Base-by-base conservation (phyloP, 1,140 invertebrate genomes). In the Myzus persicae region DNA sequence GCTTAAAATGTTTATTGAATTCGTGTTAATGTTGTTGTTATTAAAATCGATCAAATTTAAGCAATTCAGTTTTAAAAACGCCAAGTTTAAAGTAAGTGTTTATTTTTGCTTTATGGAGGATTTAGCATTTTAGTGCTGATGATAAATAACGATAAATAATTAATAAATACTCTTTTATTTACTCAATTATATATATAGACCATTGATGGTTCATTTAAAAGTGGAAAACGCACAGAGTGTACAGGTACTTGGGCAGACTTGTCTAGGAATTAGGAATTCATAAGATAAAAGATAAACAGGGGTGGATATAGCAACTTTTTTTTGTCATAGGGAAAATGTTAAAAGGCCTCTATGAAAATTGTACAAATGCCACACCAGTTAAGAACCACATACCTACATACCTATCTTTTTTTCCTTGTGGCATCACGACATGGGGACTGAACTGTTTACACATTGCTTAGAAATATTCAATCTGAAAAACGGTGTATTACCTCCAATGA, bases 31-130 rank as follows among this genome's bases (percentile, higher is more conserved):
- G 18, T 38, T 51, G 44, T 51, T 88, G n/a, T 88, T 88, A 36
- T 88, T 88, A 51, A 88, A 88, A 51, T 36, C 87, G 31, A 18
- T 88, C 87, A 88, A 88, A 88, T 88, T 48, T 88, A 88, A 36
- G 18, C 87, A 51, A 88, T 88, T 88, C n/a, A 38, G 26, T 38
- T 88, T 88, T 51, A 88, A 88, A 88, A 88, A 88, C 87, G 26
- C 48, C 31, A 51, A 51, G n/a, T 88, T 88, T 24, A 88, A 88
- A 51, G 87, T 88, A 88, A 88, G 87, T 88, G 46, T 38, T 40
- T 88, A 46, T 11, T 85, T 85, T 85, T 85, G 26, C 22, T 82
- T 8, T 82, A 38, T 36, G 18, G 6, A 22, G 36, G 18, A 36
- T 81, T 81, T 14, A 59, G 31, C 11, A 59, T 59, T 31, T 59